Base-by-base conservation (phyloP, 1,140 invertebrate species). In the Halesus radiatus region DNA sequence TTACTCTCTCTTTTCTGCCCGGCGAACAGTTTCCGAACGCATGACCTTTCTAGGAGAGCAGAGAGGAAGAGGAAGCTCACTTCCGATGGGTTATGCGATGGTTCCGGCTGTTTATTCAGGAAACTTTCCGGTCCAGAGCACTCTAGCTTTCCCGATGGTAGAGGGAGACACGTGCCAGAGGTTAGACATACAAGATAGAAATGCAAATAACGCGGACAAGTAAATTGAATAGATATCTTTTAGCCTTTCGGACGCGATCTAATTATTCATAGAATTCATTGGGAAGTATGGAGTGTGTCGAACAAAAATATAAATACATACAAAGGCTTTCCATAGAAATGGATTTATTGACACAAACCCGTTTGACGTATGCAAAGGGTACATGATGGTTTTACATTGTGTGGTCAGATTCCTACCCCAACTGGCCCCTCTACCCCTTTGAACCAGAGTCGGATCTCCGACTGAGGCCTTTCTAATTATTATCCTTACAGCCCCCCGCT, bases 31-130 rank as follows among this genome's bases (percentile, higher is more conserved):
- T 45, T 45, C 37, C 37, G 37, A 45, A 45, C 8, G 37, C 37
- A 16, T 64, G 15, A 23, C 23, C 20, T 64, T 26, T 64, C 23
- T 26, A 22, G 60, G 23, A 23, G 4, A 16, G 15, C 18, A 13
- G 7, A 64, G 60, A 26, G 62, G 60, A 16, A 23, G 1, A 26
- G 62, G 62, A 26, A 70, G 29, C 37, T 22, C 66, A 52, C 66
- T 70, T 70, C 66, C 66, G 66, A 70, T 50, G 66, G 66, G 66
- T 70, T 70, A 70, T 50, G 66, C 32, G 32, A 70, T 70, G 37
- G 66, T 70, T 70, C 66, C 66, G 66, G 66, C 22, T 70, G 66
- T 70, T 70, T 70, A 70, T 70, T 50, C 32, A 70, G 66, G 66
- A 70, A 70, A 18, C 66, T 50, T 70, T 70, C 66, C 66, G 66